Evolutionary conservation across 2,888 invertebrate genomes (phyloP).

Genomic region (Ennomos fuscantarius): DNA sequence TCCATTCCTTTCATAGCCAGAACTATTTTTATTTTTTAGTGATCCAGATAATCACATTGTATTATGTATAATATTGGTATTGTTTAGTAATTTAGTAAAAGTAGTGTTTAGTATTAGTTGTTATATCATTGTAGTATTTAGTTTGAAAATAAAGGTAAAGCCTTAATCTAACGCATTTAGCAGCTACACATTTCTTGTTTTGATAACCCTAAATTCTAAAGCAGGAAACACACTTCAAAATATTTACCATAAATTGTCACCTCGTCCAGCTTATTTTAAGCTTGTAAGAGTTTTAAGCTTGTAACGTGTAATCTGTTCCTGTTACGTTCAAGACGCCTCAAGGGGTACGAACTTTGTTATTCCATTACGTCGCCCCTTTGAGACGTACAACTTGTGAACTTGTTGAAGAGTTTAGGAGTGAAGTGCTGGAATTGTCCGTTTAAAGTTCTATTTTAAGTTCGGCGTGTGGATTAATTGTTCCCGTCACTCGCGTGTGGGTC

Average conservation of each 20-base stretch:
- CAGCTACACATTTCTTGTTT: no score
- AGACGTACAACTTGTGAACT: slow-evolving; percentile 54
- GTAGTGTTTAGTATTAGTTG: no score
- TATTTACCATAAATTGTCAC: slow-evolving; percentile 43
- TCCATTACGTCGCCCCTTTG: slow-evolving; percentile 48
- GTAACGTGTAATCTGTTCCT: slow-evolving; percentile 42
- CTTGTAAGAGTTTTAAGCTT: slow-evolving; percentile 9
- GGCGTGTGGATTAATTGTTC: slow-evolving; percentile 40
- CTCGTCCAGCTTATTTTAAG: slow-evolving; percentile 44
- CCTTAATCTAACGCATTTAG: no score
- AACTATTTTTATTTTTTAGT: no score
- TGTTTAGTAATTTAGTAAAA: no score
- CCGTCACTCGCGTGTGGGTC: slow-evolving; percentile 14
- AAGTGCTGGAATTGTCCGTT: slow-evolving; percentile 46
- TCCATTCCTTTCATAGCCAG: no score
- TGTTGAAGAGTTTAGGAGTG: slow-evolving; percentile 50
- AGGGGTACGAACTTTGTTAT: slow-evolving; percentile 51
- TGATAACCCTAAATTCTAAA: slow-evolving; percentile 32
- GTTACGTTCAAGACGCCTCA: slow-evolving; percentile 43
- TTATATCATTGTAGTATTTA: no score
- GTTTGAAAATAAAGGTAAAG: no score
- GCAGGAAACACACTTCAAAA: slow-evolving; percentile 38
- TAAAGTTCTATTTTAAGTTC: slow-evolving; percentile 46
- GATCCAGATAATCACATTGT: neutral
- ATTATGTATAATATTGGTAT: no score